phyloP scores from a whole-genome alignment of 2,888 invertebrate genomes.

The Rotaria sp. region DNA sequence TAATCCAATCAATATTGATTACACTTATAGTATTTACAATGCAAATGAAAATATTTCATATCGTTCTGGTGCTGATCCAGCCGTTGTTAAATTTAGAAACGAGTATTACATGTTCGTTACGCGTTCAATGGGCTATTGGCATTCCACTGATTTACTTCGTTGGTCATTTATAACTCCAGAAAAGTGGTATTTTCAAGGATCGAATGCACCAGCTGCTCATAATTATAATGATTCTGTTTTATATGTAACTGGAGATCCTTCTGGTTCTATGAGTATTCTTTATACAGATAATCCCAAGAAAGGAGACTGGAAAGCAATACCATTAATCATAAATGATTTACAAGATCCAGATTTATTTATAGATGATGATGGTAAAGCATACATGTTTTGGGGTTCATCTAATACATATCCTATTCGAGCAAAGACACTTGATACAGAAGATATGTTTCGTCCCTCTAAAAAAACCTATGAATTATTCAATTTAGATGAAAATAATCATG shows the following conservation, averaged over 20 bases:
- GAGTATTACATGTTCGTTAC: slow-evolving; percentile 20
- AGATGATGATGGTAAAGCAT: neutral
- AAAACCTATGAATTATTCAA: neutral
- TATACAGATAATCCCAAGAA: slow-evolving; percentile 7
- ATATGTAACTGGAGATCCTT: slow-evolving; percentile 4
- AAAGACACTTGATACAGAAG: neutral
- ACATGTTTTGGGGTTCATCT: slow-evolving; percentile 5
- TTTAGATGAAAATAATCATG: neutral
- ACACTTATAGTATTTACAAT: neutral
- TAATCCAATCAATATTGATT: slow-evolving; percentile 4
- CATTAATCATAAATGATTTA: neutral
- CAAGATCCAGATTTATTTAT: slow-evolving; percentile 16
- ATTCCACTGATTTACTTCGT: slow-evolving; percentile 7
- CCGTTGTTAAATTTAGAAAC: slow-evolving; percentile 5
- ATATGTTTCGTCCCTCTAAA: neutral
- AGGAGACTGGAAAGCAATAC: slow-evolving; percentile 2
- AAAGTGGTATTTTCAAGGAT: slow-evolving; percentile 27
- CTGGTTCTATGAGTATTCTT: slow-evolving; percentile 16
- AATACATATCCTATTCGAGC: neutral
- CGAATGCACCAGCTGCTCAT: slow-evolving; percentile 13
- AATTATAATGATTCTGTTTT: slow-evolving; percentile 9
- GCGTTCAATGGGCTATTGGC: slow-evolving; percentile 7
- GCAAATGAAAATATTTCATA: neutral
- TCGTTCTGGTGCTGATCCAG: slow-evolving; percentile 9
- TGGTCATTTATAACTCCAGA: slow-evolving; percentile 13